Conservation (phyloP, 2,888 invertebrate genomes). For the Apodemia duryi region DNA sequence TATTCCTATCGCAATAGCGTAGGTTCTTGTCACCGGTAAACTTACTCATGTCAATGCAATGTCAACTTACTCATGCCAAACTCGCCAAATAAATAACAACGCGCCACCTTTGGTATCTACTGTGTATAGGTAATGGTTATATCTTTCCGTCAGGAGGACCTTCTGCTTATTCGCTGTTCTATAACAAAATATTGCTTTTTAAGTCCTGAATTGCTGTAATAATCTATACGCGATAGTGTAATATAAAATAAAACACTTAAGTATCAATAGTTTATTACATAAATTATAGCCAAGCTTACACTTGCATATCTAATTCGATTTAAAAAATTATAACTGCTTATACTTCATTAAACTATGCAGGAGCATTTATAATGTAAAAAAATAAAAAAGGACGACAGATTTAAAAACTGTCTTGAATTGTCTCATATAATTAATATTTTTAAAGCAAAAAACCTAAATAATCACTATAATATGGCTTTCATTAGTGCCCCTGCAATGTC, state of each 20-base stretch:
- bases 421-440: slow-evolving; percentile 14
- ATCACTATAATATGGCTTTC: slow-evolving; percentile 11
- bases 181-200: no score
- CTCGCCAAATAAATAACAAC: no score
- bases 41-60: no score
- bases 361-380: slow-evolving; percentile 26
- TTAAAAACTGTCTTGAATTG: slow-evolving; percentile 12
- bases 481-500: slow-evolving; percentile 43
- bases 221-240: not conserved
- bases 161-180: no score
- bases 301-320: slow-evolving; percentile 66
- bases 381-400: slow-evolving; percentile 14
- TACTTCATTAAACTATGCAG: slow-evolving; percentile 49
- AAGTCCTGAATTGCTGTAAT: no score
- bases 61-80: no score
- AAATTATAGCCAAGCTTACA: slow-evolving; percentile 79
- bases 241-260: slow-evolving; percentile 41
- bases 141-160: no score
- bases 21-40: no score
- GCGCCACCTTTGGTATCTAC: no score
- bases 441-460: slow-evolving; percentile 17
- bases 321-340: slow-evolving; percentile 66
- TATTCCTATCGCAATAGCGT: no score
- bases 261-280: slow-evolving; percentile 78
- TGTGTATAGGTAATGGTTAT: no score